These are phyloP conservation scores for Nephrotoma guestfalica DNA, from an alignment of 2,888 invertebrate species.

Conservation along the genomic window DNA sequence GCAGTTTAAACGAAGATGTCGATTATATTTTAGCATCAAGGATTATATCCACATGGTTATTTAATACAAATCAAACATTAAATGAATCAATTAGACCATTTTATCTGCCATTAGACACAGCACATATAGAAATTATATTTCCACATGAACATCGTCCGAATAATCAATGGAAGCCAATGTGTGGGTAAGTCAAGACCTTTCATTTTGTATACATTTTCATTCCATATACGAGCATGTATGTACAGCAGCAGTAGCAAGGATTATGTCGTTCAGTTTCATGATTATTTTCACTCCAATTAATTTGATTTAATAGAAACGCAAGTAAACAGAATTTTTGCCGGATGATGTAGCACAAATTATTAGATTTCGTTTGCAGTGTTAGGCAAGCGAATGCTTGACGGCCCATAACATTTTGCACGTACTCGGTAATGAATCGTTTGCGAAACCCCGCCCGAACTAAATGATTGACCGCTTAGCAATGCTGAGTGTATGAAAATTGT, in stretches of 20 bases:
- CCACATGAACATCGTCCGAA: slow-evolving; percentile 28
- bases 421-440: neutral
- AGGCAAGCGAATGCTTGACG: neutral
- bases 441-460: neutral
- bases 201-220: neutral
- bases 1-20: slow-evolving; percentile 14
- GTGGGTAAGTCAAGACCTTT: slow-evolving; percentile 24
- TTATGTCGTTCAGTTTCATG: neutral
- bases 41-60: slow-evolving; percentile 31
- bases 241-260: neutral
- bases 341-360: no score
- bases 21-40: slow-evolving; percentile 31
- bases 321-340: neutral
- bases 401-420: no score
- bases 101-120: slow-evolving; percentile 27
- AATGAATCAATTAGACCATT: slow-evolving; percentile 17
- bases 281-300: neutral
- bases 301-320: neutral
- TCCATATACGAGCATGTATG: neutral
- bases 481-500: neutral
- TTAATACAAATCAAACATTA: slow-evolving; percentile 28
- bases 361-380: no score
- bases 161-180: slow-evolving; percentile 29
- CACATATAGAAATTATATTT: slow-evolving; percentile 32
- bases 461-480: neutral